These are phyloP conservation scores for Latrodectus elegans DNA, from an alignment of 2,888 invertebrate species.

Conservation along the genomic window DNA sequence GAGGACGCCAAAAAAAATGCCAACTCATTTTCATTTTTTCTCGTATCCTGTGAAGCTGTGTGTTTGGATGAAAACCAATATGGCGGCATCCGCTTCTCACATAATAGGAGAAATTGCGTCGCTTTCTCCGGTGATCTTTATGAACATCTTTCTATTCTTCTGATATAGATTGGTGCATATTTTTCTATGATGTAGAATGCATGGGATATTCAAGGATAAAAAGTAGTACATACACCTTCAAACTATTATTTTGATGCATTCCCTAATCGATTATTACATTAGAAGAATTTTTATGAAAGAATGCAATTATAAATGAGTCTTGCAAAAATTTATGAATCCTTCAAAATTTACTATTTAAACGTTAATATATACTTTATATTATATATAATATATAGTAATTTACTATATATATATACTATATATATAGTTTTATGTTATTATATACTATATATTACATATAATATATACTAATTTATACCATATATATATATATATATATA, in stretches of 20 bases:
- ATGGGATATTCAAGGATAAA: no score
- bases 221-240: no score
- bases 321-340: no score
- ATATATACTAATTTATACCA: conserved; percentile 11
- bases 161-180: no score
- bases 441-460: conserved; percentile 17
- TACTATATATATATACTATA: conserved; percentile 1
- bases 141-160: not conserved
- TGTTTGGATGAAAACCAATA: conserved; percentile 41
- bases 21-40: conserved; percentile 26
- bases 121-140: conserved; percentile 1
- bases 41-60: conserved; percentile 22
- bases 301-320: no score
- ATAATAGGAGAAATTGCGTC: conserved; percentile 44
- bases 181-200: no score
- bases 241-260: no score
- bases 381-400: conserved; percentile 25
- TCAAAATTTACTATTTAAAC: no score
- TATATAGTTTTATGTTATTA: not conserved
- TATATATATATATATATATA: not conserved
- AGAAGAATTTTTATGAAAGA: no score
- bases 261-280: no score
- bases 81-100: conserved; percentile 39
- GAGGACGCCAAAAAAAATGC: conserved; percentile 22
- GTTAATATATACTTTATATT: conserved; percentile 3